Percentiles rank a stretch among this genome's conserved stretches.
phyloP scores from a whole-genome alignment of 1,140 invertebrate species.

The Aleiodes sp. region DNA sequence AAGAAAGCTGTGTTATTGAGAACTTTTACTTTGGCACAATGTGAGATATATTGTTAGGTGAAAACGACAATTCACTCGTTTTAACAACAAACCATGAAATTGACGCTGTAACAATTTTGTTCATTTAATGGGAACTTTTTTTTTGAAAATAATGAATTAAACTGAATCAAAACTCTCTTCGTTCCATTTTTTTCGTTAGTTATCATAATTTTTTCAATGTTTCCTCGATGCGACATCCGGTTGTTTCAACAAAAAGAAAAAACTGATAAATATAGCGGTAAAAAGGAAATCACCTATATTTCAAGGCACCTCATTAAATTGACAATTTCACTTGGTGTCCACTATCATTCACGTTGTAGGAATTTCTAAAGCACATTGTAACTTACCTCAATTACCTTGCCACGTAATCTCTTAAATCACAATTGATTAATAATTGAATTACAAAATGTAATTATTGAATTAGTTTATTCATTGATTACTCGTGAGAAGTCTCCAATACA shows the following conservation, averaged over 20 bases:
- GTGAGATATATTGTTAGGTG: conserved; percentile 2
- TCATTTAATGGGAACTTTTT: neutral
- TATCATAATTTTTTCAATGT: neutral
- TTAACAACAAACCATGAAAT: conserved; percentile 28
- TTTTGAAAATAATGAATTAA: neutral
- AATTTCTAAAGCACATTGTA: neutral
- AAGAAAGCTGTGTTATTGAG: conserved; percentile 25
- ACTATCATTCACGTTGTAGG: neutral
- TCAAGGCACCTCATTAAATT: neutral
- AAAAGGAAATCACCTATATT: neutral
- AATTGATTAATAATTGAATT: no score
- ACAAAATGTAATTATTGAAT: neutral
- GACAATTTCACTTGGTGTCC: conserved; percentile 3
- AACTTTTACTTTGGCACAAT: conserved; percentile 30
- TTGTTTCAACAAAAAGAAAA: no score
- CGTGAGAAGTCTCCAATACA: no score
- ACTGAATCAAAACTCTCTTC: no score
- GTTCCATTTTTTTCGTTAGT: no score
- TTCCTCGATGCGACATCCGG: neutral
- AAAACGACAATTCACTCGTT: conserved; percentile 27
- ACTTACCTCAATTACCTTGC: conserved; percentile 15
- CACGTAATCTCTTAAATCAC: conserved; percentile 1
- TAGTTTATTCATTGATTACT: no score
- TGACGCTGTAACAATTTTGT: neutral
- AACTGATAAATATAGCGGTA: no score